These are phyloP conservation scores for Drosophila santomea DNA, from an alignment of 1,140 invertebrate species.

Conservation along the genomic window DNA sequence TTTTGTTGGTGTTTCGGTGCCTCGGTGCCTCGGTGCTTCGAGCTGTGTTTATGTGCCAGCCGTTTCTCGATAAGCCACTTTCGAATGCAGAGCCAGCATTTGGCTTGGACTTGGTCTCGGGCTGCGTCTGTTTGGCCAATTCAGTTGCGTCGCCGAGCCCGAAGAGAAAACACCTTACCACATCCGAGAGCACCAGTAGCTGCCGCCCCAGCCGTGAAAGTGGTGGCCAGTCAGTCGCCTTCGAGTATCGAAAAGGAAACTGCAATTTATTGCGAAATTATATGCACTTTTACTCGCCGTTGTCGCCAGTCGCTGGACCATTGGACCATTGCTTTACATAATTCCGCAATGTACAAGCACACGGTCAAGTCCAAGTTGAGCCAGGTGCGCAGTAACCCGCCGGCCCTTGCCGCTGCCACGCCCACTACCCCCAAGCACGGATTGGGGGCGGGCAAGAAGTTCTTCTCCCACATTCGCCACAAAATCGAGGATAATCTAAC, in stretches of 20 bases:
- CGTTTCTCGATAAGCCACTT: constrained; percentile 78
- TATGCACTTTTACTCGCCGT: constrained; percentile 73
- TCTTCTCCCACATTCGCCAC: constrained; percentile 78
- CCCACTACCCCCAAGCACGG: constrained; percentile 26
- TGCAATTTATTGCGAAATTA: constrained; percentile 59
- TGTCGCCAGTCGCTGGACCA: constrained; percentile 14
- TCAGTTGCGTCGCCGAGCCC: constrained; percentile 75
- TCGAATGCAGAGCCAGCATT: constrained; percentile 77
- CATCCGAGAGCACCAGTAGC: constrained; percentile 31
- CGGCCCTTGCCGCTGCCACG: constrained; percentile 23
- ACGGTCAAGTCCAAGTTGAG: constrained; percentile 72
- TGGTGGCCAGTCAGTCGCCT: constrained; percentile 48
- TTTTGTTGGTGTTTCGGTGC: constrained; percentile 9
- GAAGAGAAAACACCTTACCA: constrained; percentile 74
- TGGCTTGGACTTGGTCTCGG: constrained; percentile 47
- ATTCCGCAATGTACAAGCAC: constrained; percentile 71
- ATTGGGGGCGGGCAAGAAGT: constrained; percentile 71
- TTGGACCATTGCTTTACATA: constrained; percentile 42
- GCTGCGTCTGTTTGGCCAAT: constrained; percentile 54
- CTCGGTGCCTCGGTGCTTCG: constrained; percentile 2
- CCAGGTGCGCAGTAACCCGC: constrained; percentile 59
- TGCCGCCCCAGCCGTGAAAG: constrained; percentile 62
- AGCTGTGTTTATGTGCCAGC: constrained; percentile 37
- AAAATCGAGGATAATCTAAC: constrained; percentile 83
- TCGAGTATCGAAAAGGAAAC: constrained; percentile 70